These are phyloP conservation scores for Ceriagrion tenellum DNA, from an alignment of 2,888 invertebrate species.

Conservation along the genomic window DNA sequence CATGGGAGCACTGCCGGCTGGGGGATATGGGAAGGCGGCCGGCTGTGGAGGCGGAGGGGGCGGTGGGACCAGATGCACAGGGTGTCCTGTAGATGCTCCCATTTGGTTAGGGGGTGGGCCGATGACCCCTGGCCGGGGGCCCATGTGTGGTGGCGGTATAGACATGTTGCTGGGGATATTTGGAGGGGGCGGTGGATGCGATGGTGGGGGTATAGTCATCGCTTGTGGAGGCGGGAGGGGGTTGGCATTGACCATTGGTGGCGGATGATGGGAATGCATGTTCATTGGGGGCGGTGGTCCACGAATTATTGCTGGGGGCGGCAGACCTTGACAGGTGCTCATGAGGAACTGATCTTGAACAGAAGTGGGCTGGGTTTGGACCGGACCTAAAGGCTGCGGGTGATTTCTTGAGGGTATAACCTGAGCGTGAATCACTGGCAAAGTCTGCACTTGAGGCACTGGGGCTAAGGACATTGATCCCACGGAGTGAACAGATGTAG, in stretches of 20 bases:
- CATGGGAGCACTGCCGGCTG: constrained; percentile 82
- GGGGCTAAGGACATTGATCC: constrained; percentile 62
- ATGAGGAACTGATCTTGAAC: constrained; percentile 64
- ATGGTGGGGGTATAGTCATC: constrained; percentile 74
- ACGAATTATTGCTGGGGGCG: constrained; percentile 65
- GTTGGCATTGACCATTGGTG: constrained; percentile 71
- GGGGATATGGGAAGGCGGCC: constrained; percentile 77
- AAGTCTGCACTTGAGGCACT: constrained; percentile 57
- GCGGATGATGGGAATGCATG: constrained; percentile 77
- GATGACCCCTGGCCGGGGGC: constrained; percentile 43
- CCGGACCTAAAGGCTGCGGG: constrained; percentile 13
- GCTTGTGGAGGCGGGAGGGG: constrained; percentile 75
- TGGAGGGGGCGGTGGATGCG: constrained; percentile 73
- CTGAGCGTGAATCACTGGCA: constrained; percentile 50
- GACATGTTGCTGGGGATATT: constrained; percentile 71
- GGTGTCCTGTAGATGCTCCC: constrained; percentile 40
- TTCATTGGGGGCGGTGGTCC: constrained; percentile 81
- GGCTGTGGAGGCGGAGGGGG: constrained; percentile 74
- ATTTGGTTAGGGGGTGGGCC: constrained; percentile 47
- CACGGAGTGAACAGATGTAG: constrained; percentile 46
- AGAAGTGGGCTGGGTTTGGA: constrained; percentile 46
- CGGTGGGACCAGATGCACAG: constrained; percentile 74
- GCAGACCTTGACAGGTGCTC: constrained; percentile 54
- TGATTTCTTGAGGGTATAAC: constrained; percentile 49
- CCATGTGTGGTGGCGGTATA: constrained; percentile 65